Evolutionary conservation across 2,888 invertebrate genomes (phyloP).

Genomic region (Mesorhabditis sp.): DNA sequence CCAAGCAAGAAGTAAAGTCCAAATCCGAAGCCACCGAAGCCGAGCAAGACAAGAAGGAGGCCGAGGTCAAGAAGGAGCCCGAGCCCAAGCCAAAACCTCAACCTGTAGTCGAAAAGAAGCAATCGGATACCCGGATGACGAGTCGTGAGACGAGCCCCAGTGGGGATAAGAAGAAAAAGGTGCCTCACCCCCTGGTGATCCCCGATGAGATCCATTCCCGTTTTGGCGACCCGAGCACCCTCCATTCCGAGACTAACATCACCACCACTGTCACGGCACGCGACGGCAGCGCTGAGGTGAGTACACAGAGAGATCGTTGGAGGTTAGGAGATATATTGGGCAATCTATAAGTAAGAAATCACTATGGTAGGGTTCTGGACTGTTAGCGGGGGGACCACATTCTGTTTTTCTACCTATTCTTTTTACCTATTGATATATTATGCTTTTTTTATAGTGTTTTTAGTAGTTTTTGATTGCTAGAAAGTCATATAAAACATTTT

Average conservation of each 20-base stretch:
- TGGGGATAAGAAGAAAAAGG: slow-evolving; percentile 16
- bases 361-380: no score
- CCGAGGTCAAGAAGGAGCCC: slow-evolving; percentile 14
- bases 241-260: slow-evolving; percentile 41
- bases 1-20: slow-evolving; percentile 11
- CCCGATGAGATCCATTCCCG: slow-evolving; percentile 55
- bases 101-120: slow-evolving; percentile 21
- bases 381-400: no score
- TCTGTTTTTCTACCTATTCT: no score
- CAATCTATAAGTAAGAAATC: no score
- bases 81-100: slow-evolving; percentile 12
- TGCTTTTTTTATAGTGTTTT: no score
- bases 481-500: no score
- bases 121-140: slow-evolving; percentile 9
- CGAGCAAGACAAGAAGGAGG: slow-evolving; percentile 8
- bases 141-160: background rate
- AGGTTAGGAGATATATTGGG: no score
- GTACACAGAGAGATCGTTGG: no score
- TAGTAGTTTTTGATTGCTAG: no score
- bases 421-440: no score
- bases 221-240: slow-evolving; percentile 41
- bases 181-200: slow-evolving; percentile 51
- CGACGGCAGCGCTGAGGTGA: slow-evolving; percentile 37
- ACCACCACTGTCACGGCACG: slow-evolving; percentile 37
- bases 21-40: slow-evolving; percentile 16